Evolutionary conservation across 2,113 vertebrate genomes (phyloP).

Genomic region (Tragelaphus imberbis): DNA sequence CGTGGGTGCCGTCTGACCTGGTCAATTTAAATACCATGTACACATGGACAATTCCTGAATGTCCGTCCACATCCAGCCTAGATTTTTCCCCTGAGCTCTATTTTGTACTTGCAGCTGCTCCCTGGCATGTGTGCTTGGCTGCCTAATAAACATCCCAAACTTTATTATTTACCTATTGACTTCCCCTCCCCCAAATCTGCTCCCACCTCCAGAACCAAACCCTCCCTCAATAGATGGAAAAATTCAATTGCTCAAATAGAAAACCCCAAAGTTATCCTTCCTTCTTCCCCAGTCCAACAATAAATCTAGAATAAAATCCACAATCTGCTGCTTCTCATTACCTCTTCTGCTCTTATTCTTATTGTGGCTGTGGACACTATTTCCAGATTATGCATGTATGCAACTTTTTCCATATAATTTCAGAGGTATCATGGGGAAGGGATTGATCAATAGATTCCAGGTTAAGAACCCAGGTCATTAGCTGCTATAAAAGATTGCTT

Average conservation of each 20-base stretch:
- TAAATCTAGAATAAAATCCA: neutral
- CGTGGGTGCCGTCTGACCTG: neutral
- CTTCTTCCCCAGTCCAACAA: neutral
- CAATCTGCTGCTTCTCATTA: neutral
- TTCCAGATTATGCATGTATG: neutral
- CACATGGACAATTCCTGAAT: neutral
- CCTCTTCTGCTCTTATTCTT: neutral
- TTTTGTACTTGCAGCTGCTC: neutral
- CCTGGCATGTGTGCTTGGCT: too few species aligned
- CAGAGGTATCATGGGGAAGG: neutral
- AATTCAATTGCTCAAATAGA: neutral
- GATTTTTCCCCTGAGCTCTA: neutral
- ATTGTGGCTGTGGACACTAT: accelerated
- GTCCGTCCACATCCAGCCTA: neutral
- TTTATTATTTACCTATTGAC: neutral
- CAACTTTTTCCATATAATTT: neutral
- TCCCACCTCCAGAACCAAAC: neutral
- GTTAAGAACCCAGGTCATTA: constrained; percentile 19
- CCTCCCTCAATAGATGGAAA: neutral
- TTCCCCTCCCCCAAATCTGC: neutral
- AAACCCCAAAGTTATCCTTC: neutral
- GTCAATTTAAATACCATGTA: neutral
- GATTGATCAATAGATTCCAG: neutral
- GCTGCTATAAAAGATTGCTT: constrained; percentile 28
- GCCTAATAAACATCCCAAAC: neutral